Percentiles rank a stretch among this genome's conserved stretches.
Conservation (phyloP, 1,140 invertebrate species). For the Camponotus pennsylvanicus region DNA sequence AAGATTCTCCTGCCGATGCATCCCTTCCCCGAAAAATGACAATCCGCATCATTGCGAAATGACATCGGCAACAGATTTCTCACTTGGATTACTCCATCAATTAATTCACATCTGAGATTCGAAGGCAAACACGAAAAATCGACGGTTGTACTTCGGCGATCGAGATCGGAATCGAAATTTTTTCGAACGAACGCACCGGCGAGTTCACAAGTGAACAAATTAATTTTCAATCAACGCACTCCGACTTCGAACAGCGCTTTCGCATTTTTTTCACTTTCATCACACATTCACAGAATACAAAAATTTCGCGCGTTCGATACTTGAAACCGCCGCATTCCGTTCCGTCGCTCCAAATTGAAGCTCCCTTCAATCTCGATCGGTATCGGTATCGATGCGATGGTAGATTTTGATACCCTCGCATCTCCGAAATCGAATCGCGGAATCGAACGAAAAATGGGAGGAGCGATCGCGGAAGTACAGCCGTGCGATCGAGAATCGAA, state of each 20-base stretch:
- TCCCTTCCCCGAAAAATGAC: not conserved
- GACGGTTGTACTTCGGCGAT: slow-evolving; percentile 7
- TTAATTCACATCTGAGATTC: slow-evolving; percentile 1
- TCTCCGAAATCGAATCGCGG: not conserved
- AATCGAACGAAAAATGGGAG: not conserved
- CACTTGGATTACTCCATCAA: not conserved
- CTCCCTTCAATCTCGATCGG: slow-evolving; percentile 9
- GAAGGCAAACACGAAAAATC: not conserved
- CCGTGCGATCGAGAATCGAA: not conserved
- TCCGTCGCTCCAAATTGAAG: slow-evolving; percentile 34
- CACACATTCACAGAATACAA: not conserved
- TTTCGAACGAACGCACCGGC: not conserved
- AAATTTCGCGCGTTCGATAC: not conserved
- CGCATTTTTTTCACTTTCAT: slow-evolving; percentile 50
- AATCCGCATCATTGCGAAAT: not conserved
- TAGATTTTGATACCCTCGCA: not conserved
- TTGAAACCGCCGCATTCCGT: slow-evolving; percentile 3
- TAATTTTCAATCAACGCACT: slow-evolving; percentile 34
- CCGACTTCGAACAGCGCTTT: slow-evolving; percentile 28
- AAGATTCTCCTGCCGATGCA: not conserved
- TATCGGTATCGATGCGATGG: not conserved
- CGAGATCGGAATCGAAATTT: not conserved
- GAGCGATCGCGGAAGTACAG: not conserved
- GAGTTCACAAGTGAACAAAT: slow-evolving; percentile 1
- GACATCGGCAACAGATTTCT: not conserved